phyloP scores from a whole-genome alignment of 2,888 invertebrate genomes.

The Periphyllus acericola region DNA sequence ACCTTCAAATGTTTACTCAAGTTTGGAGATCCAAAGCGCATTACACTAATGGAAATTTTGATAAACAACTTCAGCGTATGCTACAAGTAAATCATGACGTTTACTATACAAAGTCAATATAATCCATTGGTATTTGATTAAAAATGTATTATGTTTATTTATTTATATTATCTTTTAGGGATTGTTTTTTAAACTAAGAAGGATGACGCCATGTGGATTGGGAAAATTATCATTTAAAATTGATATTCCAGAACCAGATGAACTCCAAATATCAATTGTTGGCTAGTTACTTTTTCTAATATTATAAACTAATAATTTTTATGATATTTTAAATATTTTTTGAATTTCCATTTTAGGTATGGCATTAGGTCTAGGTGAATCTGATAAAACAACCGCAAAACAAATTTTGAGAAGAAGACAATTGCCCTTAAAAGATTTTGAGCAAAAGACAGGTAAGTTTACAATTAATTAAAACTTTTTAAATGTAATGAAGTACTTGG shows the following conservation, averaged over 20 bases:
- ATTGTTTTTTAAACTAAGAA: constrained; percentile 86
- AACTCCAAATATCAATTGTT: constrained; percentile 72
- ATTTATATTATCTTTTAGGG: constrained; percentile 52
- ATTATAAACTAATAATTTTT: not conserved
- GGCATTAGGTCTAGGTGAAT: constrained; percentile 79
- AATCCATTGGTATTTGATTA: not conserved
- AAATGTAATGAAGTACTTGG: not conserved
- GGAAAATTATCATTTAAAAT: constrained; percentile 83
- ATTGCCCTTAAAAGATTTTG: constrained; percentile 57
- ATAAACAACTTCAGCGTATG: constrained; percentile 70
- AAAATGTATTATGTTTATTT: not conserved
- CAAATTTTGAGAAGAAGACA: constrained; percentile 59
- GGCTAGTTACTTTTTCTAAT: constrained; percentile 67
- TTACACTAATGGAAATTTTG: constrained; percentile 66
- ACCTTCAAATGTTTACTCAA: constrained; percentile 86
- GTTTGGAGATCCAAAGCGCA: constrained; percentile 74
- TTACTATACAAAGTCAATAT: constrained; percentile 9
- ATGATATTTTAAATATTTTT: constrained; percentile 27
- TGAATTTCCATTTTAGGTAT: constrained; percentile 73
- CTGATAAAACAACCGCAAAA: constrained; percentile 68
- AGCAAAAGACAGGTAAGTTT: constrained; percentile 47
- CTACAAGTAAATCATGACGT: constrained; percentile 69
- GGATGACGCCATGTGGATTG: constrained; percentile 87
- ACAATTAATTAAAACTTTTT: not conserved
- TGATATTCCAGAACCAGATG: constrained; percentile 86